phyloP scores from a whole-genome alignment of 2,113 vertebrate genomes.

The Pseudorhombus dupliciocellatus region DNA sequence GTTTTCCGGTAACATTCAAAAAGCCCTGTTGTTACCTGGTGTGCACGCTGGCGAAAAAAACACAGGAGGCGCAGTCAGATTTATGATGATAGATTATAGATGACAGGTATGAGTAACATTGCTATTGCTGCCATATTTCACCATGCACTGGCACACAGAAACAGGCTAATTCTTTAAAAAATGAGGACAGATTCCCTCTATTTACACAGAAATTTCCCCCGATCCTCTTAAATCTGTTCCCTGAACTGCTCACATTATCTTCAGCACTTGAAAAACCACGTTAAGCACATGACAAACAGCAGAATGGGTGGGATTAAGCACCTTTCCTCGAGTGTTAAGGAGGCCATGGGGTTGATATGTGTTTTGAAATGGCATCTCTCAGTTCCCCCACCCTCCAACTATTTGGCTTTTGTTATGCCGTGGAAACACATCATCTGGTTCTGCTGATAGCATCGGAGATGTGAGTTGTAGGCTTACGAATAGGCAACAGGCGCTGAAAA shows the following conservation, averaged over 20 bases:
- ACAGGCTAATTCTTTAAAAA: conserved; percentile 5
- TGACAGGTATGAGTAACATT: background rate
- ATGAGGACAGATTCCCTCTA: background rate
- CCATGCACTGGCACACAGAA: background rate
- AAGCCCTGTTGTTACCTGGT: conserved; percentile 8
- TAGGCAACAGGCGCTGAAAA: conserved; percentile 41
- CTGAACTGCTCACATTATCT: conserved; percentile 20
- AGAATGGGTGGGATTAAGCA: conserved; percentile 6
- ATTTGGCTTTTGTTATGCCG: conserved; percentile 37
- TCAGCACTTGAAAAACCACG: background rate
- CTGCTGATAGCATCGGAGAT: conserved; percentile 54
- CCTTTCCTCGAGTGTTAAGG: background rate
- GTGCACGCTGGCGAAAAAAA: background rate
- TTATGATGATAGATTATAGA: conserved; percentile 3
- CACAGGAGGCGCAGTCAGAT: background rate
- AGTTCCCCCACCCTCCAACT: conserved; percentile 10
- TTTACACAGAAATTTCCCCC: conserved; percentile 6
- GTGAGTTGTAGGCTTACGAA: conserved; percentile 55
- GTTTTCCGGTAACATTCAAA: conserved; percentile 11
- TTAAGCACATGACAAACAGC: conserved; percentile 29
- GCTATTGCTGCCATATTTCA: background rate
- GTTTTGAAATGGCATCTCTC: conserved; percentile 20
- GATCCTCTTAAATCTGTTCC: conserved; percentile 17
- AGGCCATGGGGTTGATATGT: background rate
- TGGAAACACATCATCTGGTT: conserved; percentile 37